Evolutionary conservation across 2,888 invertebrate species (phyloP).

Genomic region (Nasonovia ribisnigri): DNA sequence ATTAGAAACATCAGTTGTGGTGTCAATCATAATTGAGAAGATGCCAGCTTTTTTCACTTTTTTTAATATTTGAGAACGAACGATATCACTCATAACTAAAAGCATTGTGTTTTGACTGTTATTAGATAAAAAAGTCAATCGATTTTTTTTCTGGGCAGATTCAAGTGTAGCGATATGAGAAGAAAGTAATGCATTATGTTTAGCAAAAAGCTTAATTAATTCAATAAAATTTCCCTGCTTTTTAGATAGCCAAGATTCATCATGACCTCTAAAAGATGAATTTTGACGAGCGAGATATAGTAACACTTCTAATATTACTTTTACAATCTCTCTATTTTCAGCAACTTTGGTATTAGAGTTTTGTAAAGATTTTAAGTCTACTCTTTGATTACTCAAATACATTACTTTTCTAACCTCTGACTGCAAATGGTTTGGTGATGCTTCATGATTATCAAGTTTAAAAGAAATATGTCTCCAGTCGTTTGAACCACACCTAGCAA

Average conservation of each 20-base stretch:
- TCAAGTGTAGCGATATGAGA: background rate
- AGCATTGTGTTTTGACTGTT: background rate
- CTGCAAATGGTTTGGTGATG: background rate
- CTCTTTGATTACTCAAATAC: background rate
- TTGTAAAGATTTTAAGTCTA: background rate
- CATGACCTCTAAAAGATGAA: background rate
- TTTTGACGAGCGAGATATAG: conserved; percentile 1
- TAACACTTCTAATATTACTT: conserved; percentile 1
- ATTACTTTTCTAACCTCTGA: background rate
- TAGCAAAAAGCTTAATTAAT: conserved; percentile 1
- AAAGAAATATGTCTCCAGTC: conserved; percentile 1
- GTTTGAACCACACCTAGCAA: background rate
- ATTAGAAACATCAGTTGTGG: background rate
- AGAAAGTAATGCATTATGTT: background rate
- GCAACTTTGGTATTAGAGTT: background rate
- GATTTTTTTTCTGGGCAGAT: background rate
- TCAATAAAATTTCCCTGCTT: background rate
- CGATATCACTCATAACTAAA: background rate
- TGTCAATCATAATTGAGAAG: background rate
- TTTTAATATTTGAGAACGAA: background rate
- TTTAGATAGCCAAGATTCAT: background rate
- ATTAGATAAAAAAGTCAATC: background rate
- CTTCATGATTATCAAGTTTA: background rate
- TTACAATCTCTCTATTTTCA: background rate
- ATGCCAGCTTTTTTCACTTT: background rate